Evolutionary conservation across 2,888 invertebrate genomes (phyloP), one percentile per base, ranked within the genome.

Genomic region (Proisotoma minuta): DNA sequence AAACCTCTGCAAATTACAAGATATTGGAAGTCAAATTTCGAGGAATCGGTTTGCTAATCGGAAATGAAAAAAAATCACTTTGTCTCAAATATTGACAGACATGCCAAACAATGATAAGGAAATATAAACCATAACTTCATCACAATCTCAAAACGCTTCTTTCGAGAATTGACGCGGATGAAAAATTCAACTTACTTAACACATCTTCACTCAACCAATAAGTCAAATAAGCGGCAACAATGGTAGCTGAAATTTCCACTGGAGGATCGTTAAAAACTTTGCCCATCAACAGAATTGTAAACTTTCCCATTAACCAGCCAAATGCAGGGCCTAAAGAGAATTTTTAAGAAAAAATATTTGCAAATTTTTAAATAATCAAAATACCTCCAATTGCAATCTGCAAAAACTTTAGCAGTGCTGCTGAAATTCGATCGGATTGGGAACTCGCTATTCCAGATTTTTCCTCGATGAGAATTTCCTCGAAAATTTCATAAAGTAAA

Each of bases 181-280:
- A 12, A 34, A 18, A n/a, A 18, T 72, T 34, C 3, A 65, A 26
- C 24, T 49, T 50, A 71, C 73, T 66, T 2, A 75, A 29, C 8
- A 70, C 54, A n/a, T 62, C 66, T 63, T 74, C 75, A 8, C 66
- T 69, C 22, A 70, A 69, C 69, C 77, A 79, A 70, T 77, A 80
- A 1, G 78, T 78, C 48, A 79, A 61, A 67, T 79, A 80, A 1
- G 80, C 78, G 0, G 77, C 74, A 2, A 77, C 75, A 12, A 80
- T 69, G 0, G 79, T 79, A n/a, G 79, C 76, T 2, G 78, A 77
- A 2, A 79, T 78, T 67, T 80, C 79, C 1, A 77, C 75, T 24
- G 78, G 71, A 2, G 78, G 76, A 64, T 79, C 79, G 60, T 79
- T 78, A 69, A 78, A 78, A 3, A 79, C 77, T 26, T 65, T 58